These are phyloP conservation scores for Triops cancriformis DNA, from an alignment of 1,140 invertebrate genomes.

Conservation along the genomic window DNA sequence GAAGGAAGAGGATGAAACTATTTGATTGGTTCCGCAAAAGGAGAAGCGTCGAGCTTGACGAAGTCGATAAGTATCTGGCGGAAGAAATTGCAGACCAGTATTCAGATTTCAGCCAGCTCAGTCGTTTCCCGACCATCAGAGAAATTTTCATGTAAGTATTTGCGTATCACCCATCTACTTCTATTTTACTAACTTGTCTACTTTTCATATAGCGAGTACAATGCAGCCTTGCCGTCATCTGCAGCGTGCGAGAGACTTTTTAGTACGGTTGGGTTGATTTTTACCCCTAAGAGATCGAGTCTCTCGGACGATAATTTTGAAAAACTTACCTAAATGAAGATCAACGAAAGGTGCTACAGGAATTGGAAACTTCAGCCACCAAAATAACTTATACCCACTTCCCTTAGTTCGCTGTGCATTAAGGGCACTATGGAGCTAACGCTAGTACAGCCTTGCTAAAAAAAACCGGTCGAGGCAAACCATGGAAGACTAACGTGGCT, in stretches of 20 bases:
- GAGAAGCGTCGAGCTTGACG: not conserved
- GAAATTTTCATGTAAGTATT: slow-evolving; percentile 17
- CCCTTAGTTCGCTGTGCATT: not conserved
- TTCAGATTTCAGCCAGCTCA: not conserved
- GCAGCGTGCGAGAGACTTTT: slow-evolving; percentile 15
- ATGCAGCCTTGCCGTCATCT: not conserved
- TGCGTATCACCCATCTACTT: not conserved
- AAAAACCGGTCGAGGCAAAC: no score
- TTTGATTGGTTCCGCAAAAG: not conserved
- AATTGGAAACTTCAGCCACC: not conserved
- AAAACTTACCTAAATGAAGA: not conserved
- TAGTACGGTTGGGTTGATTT: not conserved
- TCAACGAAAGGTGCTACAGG: not conserved
- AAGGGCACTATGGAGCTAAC: no score
- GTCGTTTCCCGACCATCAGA: no score
- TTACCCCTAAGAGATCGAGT: no score
- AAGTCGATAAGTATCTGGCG: not conserved
- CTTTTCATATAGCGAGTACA: not conserved
- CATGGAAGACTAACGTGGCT: no score
- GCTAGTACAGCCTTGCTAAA: no score
- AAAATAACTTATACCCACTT: not conserved
- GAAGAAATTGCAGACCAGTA: not conserved
- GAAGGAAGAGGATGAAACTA: not conserved
- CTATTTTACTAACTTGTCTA: slow-evolving; percentile 14
- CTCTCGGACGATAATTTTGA: not conserved